Conservation (phyloP, 2,888 invertebrate genomes). For the Heliconius sara region DNA sequence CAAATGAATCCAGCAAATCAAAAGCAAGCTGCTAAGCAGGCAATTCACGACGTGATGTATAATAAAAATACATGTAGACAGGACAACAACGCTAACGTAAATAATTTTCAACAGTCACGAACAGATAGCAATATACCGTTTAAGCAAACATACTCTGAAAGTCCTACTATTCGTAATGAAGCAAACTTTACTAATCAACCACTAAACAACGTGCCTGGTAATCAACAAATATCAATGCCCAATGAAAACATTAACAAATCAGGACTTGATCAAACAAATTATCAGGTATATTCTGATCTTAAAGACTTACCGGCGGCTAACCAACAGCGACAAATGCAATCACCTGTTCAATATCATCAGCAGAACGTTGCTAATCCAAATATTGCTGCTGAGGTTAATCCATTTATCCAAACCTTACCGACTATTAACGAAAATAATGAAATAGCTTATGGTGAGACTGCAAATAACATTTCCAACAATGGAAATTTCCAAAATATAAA, state of each 20-base stretch:
- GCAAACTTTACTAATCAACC: neutral
- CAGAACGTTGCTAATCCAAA: conserved; percentile 54
- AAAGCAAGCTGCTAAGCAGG: conserved; percentile 63
- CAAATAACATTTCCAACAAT: conserved; percentile 33
- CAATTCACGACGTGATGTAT: conserved; percentile 67
- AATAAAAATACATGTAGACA: conserved; percentile 49
- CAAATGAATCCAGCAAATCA: conserved; percentile 79
- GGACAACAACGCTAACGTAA: conserved; percentile 36
- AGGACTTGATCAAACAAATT: conserved; percentile 27
- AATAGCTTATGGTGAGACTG: conserved; percentile 41
- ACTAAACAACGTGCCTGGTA: neutral
- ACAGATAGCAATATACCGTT: conserved; percentile 23
- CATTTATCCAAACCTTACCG: conserved; percentile 46
- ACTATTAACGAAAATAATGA: conserved; percentile 51
- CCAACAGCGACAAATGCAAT: conserved; percentile 52
- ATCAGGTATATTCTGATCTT: conserved; percentile 33
- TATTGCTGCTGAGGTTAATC: conserved; percentile 46
- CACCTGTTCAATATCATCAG: conserved; percentile 47
- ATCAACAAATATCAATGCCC: conserved; percentile 15
- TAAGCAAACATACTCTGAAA: conserved; percentile 32
- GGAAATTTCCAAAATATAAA: conserved; percentile 51
- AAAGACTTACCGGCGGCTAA: conserved; percentile 48
- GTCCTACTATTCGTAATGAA: neutral
- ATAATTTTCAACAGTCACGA: conserved; percentile 31
- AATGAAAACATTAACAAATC: conserved; percentile 6